Conservation (phyloP, 23 tunicate genomes). For the Corella eumyota region DNA sequence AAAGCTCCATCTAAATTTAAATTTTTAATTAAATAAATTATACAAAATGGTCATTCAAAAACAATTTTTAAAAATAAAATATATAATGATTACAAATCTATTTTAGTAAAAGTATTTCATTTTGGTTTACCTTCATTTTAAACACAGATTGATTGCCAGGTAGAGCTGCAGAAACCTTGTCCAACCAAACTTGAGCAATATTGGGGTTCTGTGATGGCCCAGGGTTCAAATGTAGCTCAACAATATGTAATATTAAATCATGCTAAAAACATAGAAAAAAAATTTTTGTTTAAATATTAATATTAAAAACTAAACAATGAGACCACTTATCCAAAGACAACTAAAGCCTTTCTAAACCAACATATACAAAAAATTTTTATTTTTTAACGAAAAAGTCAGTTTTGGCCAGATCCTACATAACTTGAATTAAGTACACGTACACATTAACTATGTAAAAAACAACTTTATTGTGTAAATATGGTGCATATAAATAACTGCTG, state of each 20-base stretch:
- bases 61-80: neutral
- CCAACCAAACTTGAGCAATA: constrained; percentile 81
- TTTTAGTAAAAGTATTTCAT: neutral
- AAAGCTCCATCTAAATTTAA: constrained; percentile 51
- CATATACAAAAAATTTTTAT: no score
- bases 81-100: neutral
- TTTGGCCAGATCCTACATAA: no score
- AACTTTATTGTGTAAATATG: no score
- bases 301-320: neutral
- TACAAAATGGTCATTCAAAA: neutral
- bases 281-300: no score
- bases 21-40: neutral
- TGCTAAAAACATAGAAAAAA: constrained; percentile 29
- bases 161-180: constrained; percentile 50
- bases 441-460: no score
- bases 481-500: no score
- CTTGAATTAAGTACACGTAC: no score
- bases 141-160: constrained; percentile 58
- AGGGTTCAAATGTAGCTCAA: constrained; percentile 64
- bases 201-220: constrained; percentile 66
- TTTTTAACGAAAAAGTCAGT: no score
- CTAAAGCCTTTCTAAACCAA: no score
- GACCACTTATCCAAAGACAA: neutral
- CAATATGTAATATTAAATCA: constrained; percentile 55
- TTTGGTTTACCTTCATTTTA: constrained; percentile 45